Conservation (phyloP, 2,797 vertebrate genomes). For the Liasis olivaceus region DNA sequence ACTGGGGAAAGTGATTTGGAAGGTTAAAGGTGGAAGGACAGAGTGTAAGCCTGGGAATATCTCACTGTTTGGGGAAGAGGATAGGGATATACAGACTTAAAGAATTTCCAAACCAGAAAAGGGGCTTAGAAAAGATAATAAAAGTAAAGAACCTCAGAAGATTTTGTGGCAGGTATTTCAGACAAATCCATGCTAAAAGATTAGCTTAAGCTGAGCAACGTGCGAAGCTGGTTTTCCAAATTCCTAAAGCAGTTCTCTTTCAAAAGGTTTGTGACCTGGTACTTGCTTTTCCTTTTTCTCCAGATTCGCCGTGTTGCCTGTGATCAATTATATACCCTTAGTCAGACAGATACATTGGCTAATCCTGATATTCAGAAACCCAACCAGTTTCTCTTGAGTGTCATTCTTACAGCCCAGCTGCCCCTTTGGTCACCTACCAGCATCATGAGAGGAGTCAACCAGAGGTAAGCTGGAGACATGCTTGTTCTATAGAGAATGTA, state of each 20-base stretch:
- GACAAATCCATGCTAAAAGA: background rate
- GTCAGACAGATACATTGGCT: slow-evolving; percentile 92
- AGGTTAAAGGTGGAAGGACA: too few species aligned
- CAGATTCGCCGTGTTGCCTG: slow-evolving; percentile 97
- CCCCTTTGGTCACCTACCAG: slow-evolving; percentile 98
- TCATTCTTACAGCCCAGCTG: slow-evolving; percentile 94
- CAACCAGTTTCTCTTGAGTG: slow-evolving; percentile 92
- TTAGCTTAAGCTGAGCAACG: background rate
- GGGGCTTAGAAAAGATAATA: background rate
- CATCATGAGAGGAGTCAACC: slow-evolving; percentile 97
- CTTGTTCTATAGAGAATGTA: background rate
- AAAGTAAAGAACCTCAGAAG: background rate
- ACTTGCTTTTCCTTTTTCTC: slow-evolving; percentile 25
- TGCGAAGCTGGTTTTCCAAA: background rate
- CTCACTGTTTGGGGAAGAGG: too few species aligned
- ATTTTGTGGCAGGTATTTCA: background rate
- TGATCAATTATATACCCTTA: slow-evolving; percentile 96
- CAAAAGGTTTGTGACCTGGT: background rate
- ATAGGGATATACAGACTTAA: too few species aligned
- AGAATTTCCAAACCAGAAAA: background rate
- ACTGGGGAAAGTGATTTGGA: too few species aligned
- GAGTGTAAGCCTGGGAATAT: too few species aligned
- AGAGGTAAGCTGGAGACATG: slow-evolving; percentile 78
- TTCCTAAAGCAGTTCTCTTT: background rate
- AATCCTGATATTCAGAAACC: slow-evolving; percentile 94